Base-by-base conservation (phyloP, 2,113 vertebrate species). In the Platichthys flesus region DNA sequence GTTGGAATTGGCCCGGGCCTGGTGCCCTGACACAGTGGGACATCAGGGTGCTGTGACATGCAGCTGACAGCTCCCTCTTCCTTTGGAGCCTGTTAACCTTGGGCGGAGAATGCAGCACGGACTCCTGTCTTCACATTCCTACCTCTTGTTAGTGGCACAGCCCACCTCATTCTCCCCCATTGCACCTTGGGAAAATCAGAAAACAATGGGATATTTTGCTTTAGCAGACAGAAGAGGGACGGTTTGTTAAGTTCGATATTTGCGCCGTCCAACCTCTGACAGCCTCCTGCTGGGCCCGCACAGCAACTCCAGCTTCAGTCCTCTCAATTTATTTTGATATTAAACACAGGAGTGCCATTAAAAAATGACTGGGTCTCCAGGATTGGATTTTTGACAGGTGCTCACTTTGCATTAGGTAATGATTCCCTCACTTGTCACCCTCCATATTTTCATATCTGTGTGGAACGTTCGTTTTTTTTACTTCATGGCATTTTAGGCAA, bases 341-440 rank as follows among this genome's bases (percentile, higher is more conserved):
- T 84, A 87, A 85, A 86, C 37, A 79, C 10, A 51, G 67, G 31
- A 45, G 70, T 82, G 75, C 60, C 81, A 77, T 88, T 90, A 78
- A 86, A 66, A 86, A 82, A 78, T 74, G 58, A 86, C 71, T 66
- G 40, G 58, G 54, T 64, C 47, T 52, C 20, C 55, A 77, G 59
- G 64, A 90, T 86, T 87, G 78, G 68, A 77, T 89, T 88, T 84
- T 78, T 89, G 89, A 92, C 89, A 85, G 86, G 69, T 82, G 78
- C 72, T 92, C 86, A 81, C 85, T 88, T 85, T 84, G 77, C 67
- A 88, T 92, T 86, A 88, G 69, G 74, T 81, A 73, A 84, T 87
- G 57, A 78, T 85, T 85, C 78, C 62, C 59, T 78, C 81, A 84
- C 59, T 74, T 79, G 86, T 79, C 85, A 84, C 71, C 74, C 63